Evolutionary conservation across 2,113 vertebrate species (phyloP), one percentile per base, ranked within the genome.

Genomic region (Fulmarus glacialis): DNA sequence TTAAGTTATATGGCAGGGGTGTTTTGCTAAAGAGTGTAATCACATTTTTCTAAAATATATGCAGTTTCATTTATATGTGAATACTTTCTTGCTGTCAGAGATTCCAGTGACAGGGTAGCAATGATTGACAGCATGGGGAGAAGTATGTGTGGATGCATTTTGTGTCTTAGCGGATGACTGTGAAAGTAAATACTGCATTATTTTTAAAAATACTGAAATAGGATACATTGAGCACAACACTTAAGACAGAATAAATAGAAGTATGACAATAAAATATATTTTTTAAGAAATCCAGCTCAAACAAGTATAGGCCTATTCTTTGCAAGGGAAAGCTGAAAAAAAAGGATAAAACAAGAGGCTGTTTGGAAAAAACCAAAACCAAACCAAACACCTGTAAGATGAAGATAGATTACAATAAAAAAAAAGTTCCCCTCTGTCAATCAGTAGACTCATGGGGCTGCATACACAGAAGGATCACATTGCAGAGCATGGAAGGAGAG

Each of bases 161-260:
- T 75, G 26, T 79, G 21, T 83, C 67, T 86, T 81, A 60, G 38
- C 14, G 12, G 58, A 56, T 90, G 62, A 75, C 60, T 93, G 47
- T 87, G 77, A 80, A 95, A 96, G 78, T 82, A 94, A 96, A 96
- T 80, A 62, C 40, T 75, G 45, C 48, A 85, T 94, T 90, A 56
- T 68, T 64, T 91, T 90, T 19, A 17, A 89, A 90, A 92, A 80
- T 47, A 80, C 15, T 82, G 36, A 68, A 94, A 74, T 60, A 75
- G 8, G 6, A 36, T 72, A 89, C 53, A 43, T 12, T 59, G 40
- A 82, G 34, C 45, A 66, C 34, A 95, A 67, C 43, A 56, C 53
- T 89, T 74, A 43, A 78, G 56, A 56, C 9, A 91, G 64, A 91
- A 87, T 42, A 60, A 91, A 68, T 22, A 75, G 36, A 87, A 91